Base-by-base conservation (phyloP, 2,888 invertebrate genomes). In the Xylocampa areola region DNA sequence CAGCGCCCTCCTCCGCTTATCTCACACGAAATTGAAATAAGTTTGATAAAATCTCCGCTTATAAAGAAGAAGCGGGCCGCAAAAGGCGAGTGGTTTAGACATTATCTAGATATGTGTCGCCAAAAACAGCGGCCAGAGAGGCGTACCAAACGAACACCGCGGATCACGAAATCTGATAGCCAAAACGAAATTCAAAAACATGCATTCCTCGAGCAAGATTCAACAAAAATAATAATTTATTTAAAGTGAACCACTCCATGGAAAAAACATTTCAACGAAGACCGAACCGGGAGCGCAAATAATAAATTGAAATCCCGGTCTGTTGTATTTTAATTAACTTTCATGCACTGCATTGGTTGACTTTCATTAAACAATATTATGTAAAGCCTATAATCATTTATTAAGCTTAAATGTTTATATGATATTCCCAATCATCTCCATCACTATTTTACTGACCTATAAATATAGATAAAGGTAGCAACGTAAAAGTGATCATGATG, bases 21-120 rank as follows among this genome's bases (percentile, higher is more conserved):
- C 86, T 80, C 66, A 70, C 83, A 83, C 80, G 82, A 86, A 88
- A 88, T 88, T 88, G 85, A 88, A 89, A 89, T 88, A 86, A 83
- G 76, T 78, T 73, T 76, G 88, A 88, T 89, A 86, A 82, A 77
- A 89, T 88, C 87, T 87, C 76, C 72, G 78, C 82, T 85, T 83
- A 73, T 60, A 85, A 79, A 79, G 79, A 80, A 77, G 80, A 82
- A 77, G 76, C 82, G 80, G 77, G 75, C 77, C 81, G 79, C 81
- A 83, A 88, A 85, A 86, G 86, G 86, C 83, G 81, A 85, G 69
- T 88, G 89, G 73, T 79, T 77, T 71, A 73, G 88, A 89, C 90
- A 78, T 77, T 88, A 91, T 91, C 91, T 81, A 80, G 82, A 86
- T 85, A 81, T 80, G 73, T 86, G 87, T 86, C 87, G 78, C 85